Base-by-base conservation (phyloP, 2,888 invertebrate species). In the Oscheius sp. region DNA sequence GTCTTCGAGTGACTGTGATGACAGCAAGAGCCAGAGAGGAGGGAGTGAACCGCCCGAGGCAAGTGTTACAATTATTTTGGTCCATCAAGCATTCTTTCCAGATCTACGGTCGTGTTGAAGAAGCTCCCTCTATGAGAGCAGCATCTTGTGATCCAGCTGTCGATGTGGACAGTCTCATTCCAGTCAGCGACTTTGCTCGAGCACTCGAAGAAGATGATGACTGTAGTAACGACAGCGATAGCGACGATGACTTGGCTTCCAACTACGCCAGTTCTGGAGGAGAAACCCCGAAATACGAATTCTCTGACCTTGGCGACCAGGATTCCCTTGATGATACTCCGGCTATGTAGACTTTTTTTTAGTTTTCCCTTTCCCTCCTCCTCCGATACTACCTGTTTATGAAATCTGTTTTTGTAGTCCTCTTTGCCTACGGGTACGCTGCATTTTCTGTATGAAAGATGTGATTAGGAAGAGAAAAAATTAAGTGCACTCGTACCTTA, bases 21-120 rank as follows among this genome's bases (percentile, higher is more conserved):
- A 68, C 13, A 66, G 57, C n/a, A 21, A 29, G 29, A 29, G 32
- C 11, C 21, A 33, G 11, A 3, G 74, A 42, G 70, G 74, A 47
- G 74, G 74, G 13, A 74, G 74, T 53, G 74, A 70, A 37, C 74
- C 74, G 11, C 68, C 74, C 4, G 62, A 57, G 58, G 70, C 70
- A 60, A 59, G 59, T n/a, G 21, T 21, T 21, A 21, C 21, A 21
- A 21, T 21, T 21, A 0, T 13, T 29, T 37, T 37, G 5, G 13
- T 58, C 53, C 21, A 21, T 59, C n/a, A 13, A n/a, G 21, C 9
- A 66, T 10, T n/a, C 32, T 50, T 66, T 53, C 51, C 29, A 63
- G 63, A 29, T 65, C 29, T n/a, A 65, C 32, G 33, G 10, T 13
- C 55, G 68, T 2, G 55, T 33, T 47, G 58, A 13, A 35, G 29